These are phyloP conservation scores for Tipula vernalis DNA, from an alignment of 2,888 invertebrate genomes.

Conservation along the genomic window DNA sequence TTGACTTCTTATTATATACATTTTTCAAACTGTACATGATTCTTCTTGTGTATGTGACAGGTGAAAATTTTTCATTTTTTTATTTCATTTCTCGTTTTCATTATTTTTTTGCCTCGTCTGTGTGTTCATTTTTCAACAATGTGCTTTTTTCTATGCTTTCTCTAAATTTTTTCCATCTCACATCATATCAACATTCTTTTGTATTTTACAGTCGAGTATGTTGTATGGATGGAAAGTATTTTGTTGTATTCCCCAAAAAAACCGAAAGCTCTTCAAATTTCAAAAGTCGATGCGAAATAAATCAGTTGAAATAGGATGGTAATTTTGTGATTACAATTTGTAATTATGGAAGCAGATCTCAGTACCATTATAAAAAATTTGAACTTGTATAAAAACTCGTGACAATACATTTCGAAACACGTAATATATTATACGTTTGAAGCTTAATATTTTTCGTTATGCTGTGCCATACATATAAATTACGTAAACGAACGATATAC, in stretches of 20 bases:
- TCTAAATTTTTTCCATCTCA: background rate
- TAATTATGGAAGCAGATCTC: background rate
- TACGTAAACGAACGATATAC: background rate
- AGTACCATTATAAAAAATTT: background rate
- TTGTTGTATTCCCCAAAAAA: background rate
- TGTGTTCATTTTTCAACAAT: background rate
- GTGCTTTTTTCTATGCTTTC: background rate
- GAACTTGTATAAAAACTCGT: background rate
- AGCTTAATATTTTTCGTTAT: background rate
- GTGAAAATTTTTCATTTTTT: background rate
- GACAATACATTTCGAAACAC: background rate
- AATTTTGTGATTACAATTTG: background rate
- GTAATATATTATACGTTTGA: background rate
- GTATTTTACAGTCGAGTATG: background rate
- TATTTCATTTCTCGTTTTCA: background rate
- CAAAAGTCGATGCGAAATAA: background rate
- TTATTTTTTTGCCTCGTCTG: background rate
- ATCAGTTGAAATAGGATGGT: background rate
- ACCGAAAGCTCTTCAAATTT: background rate
- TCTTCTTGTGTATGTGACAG: background rate
- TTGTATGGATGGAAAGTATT: background rate
- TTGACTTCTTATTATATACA: background rate
- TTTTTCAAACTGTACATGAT: background rate
- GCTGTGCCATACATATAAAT: background rate
- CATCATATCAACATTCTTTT: background rate